A percentile compares a stretch with the other conserved stretches of the same genome.
Evolutionary conservation across 2,797 vertebrate genomes (phyloP).

Genomic region (Sphenopsis melanotis): DNA sequence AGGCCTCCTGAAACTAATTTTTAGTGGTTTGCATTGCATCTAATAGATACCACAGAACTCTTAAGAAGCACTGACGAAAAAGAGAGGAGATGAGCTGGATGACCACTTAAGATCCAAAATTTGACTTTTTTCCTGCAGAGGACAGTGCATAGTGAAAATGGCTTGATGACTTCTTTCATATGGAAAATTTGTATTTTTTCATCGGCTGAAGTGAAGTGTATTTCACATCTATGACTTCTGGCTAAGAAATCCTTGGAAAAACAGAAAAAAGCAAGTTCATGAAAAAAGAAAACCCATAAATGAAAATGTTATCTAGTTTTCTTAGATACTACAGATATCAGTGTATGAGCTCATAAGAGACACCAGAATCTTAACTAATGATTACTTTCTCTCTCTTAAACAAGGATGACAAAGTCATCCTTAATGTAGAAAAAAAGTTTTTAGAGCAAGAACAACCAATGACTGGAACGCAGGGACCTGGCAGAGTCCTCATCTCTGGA

Average conservation of each 20-base stretch:
- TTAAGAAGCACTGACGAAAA: not conserved
- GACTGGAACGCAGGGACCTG: fast-evolving
- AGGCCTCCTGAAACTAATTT: not conserved
- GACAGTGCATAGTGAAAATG: not conserved
- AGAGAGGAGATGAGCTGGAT: not conserved
- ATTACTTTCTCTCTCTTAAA: not conserved
- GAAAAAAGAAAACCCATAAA: not conserved
- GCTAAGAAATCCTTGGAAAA: not conserved
- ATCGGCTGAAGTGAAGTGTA: not conserved
- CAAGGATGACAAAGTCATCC: not conserved
- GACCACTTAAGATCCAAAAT: not conserved
- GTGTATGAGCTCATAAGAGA: not conserved
- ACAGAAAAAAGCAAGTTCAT: not conserved
- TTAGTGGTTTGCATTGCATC: not conserved
- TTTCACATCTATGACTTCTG: not conserved
- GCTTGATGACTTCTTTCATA: not conserved
- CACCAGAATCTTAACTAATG: not conserved
- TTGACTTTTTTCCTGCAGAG: not conserved
- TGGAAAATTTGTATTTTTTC: not conserved
- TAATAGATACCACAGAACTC: not conserved
- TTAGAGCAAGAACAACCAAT: not conserved
- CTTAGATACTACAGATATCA: not conserved
- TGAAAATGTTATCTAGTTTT: not conserved
- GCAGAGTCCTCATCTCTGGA: not conserved
- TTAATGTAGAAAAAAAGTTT: not conserved